Evolutionary conservation across 2,797 vertebrate species (phyloP), one percentile per base, ranked within the genome.

Genomic region (Lepilemur ruficaudatus): DNA sequence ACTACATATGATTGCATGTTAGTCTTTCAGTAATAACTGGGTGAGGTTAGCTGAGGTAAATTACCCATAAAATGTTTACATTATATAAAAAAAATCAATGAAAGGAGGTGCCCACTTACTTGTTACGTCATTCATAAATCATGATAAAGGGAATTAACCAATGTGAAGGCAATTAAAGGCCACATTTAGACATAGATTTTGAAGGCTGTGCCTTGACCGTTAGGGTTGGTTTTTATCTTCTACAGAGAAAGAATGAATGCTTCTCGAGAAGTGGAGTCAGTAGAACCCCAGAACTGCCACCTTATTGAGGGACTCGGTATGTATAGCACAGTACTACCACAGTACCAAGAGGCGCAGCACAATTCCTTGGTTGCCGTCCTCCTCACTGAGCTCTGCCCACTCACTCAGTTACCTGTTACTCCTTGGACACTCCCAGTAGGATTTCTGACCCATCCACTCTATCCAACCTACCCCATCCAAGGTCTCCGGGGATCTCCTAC

Each of bases 251-350:
- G 3, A 70, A 0, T 41, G 7, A 67, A 38, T 23, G 13, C 14
- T 11, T n/a, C 32, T 61, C 50, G 69, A 80, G 81, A 96, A 83
- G 30, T 97, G 38, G 30, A 92, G 30, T 18, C 95, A 13, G 88
- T 94, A 48, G 97, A 96, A 38, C 94, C 52, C 1, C 57, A 18
- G 25, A 80, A 50, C 50, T 98, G 97, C 69, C 89, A 22, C 23
- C 35, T 97, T 22, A 73, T 98, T 63, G 93, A 97, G 76, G 94
- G 87, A 43, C 67, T 98, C 5, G 97, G 98, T 98, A 96, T 12
- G 97, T 96, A 73, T 23, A 13, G 7, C 32, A 35, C 7, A 4
- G 32, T 67, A 10, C 20, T 67, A 18, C 35, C 17, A 63, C 23
- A 41, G 75, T 4, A 30, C 18, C 25, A 6, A 38, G 23, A 72